A percentile compares a stretch with the other conserved stretches of the same genome.
These are phyloP conservation scores for Ascidia mentula DNA, from an alignment of 23 tunicate genomes.

Conservation along the genomic window DNA sequence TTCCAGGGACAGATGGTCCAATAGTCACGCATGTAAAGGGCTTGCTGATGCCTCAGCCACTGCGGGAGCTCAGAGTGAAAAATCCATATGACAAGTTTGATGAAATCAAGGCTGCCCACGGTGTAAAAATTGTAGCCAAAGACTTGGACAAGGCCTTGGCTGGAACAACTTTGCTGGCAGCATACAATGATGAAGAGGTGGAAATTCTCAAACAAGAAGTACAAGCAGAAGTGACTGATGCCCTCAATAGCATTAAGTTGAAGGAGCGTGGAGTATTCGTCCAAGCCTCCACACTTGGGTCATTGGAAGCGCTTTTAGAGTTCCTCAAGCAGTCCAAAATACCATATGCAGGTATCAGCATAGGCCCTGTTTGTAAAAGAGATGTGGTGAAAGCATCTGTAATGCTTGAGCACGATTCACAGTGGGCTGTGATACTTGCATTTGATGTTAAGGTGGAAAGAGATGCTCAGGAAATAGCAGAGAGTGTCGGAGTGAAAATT, in stretches of 20 bases:
- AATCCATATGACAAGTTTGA: conserved; percentile 65
- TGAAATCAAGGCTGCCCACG: conserved; percentile 81
- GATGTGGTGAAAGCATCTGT: conserved; percentile 95
- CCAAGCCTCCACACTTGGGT: conserved; percentile 95
- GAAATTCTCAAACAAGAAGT: conserved; percentile 75
- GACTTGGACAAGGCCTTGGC: conserved; percentile 95
- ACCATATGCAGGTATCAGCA: conserved; percentile 86
- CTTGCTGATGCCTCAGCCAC: conserved; percentile 81
- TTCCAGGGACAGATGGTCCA: conserved; percentile 89
- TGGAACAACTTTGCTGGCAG: conserved; percentile 80
- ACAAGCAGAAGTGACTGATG: conserved; percentile 70
- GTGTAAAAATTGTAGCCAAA: conserved; percentile 89
- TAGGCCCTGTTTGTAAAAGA: conserved; percentile 88
- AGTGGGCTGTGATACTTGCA: conserved; percentile 96
- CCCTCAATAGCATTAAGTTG: conserved; percentile 66
- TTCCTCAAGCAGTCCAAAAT: conserved; percentile 82
- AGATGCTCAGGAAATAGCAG: conserved; percentile 97
- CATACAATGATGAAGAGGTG: conserved; percentile 79
- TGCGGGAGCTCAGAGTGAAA: conserved; percentile 82
- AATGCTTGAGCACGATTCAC: conserved; percentile 87
- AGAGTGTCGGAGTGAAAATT: conserved; percentile 72
- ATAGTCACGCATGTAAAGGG: conserved; percentile 87
- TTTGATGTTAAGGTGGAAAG: conserved; percentile 94
- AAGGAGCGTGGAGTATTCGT: conserved; percentile 92
- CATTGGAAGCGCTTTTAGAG: conserved; percentile 84